phyloP scores from a whole-genome alignment of 2,888 invertebrate species.

The Norana najaformis region DNA sequence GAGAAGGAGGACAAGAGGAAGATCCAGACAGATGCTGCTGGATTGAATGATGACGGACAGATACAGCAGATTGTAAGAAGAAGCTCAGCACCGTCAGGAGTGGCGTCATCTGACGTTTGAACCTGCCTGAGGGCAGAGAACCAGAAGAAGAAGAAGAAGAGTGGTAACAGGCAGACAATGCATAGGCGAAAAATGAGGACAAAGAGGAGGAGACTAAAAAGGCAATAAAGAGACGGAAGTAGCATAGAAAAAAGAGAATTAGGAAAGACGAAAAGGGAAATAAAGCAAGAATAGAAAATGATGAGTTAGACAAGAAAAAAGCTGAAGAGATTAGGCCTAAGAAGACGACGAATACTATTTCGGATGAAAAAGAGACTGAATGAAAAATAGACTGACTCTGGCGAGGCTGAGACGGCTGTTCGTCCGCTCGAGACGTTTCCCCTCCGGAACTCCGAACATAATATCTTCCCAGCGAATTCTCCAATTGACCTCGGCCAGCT shows the following conservation, averaged over 20 bases:
- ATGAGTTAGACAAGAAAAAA: not conserved
- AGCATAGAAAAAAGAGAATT: not conserved
- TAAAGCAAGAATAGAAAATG: not conserved
- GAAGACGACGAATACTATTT: too few relatives aligned
- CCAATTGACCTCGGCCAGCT: conserved; percentile 96
- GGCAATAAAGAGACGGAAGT: not conserved
- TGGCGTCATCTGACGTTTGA: too few relatives aligned
- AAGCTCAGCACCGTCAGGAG: too few relatives aligned
- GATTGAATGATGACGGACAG: too few relatives aligned
- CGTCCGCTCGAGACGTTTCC: conserved; percentile 57
- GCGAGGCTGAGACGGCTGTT: conserved; percentile 55
- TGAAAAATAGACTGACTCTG: conserved; percentile 21
- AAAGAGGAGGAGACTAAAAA: not conserved
- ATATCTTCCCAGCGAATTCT: conserved; percentile 82
- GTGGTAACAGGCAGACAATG: not conserved
- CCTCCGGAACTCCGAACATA: conserved; percentile 66
- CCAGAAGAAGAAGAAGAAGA: too few relatives aligned
- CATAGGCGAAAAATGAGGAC: too few relatives aligned
- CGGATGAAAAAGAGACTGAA: not conserved
- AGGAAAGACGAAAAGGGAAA: not conserved
- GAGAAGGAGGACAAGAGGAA: not conserved
- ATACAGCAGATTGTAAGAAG: too few relatives aligned
- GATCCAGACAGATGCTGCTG: too few relatives aligned
- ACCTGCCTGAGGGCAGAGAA: too few relatives aligned
- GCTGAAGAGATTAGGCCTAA: too few relatives aligned